Conservation (phyloP, 2,888 invertebrate species). For the Callyntrura guangdongensis region DNA sequence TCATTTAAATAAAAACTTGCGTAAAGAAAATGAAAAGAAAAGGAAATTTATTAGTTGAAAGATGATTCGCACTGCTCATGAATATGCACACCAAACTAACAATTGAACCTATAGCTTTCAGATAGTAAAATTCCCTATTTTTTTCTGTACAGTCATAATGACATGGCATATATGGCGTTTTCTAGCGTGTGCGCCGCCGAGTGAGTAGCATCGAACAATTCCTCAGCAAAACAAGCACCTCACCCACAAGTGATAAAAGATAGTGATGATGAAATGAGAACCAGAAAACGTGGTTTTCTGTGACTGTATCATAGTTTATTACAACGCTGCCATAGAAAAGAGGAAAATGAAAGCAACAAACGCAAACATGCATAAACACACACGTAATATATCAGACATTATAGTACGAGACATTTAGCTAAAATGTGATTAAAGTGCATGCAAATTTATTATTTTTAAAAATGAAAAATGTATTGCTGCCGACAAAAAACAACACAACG, state of each 20-base stretch:
- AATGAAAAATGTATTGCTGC: constrained; percentile 51
- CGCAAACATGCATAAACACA: not conserved
- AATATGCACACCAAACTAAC: constrained; percentile 3
- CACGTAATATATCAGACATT: not conserved
- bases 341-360: not conserved
- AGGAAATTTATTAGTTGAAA: not conserved
- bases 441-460: constrained; percentile 58
- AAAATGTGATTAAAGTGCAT: constrained; percentile 63
- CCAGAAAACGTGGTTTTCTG: constrained; percentile 19
- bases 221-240: not conserved
- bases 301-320: not conserved
- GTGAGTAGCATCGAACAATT: not conserved
- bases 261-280: constrained; percentile 2
- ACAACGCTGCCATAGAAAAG: not conserved
- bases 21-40: too few species aligned
- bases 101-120: not conserved
- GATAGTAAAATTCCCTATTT: too few species aligned
- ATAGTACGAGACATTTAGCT: not conserved
- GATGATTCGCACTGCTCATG: not conserved
- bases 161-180: not conserved
- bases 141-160: too few species aligned
- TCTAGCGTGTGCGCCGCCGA: not conserved
- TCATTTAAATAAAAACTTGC: too few species aligned
- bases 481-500: constrained; percentile 43
- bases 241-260: constrained; percentile 4